Percentiles rank a stretch among this genome's conserved stretches.
These are phyloP conservation scores for Nomada goodeniana DNA, from an alignment of 2,888 invertebrate genomes.

Conservation along the genomic window DNA sequence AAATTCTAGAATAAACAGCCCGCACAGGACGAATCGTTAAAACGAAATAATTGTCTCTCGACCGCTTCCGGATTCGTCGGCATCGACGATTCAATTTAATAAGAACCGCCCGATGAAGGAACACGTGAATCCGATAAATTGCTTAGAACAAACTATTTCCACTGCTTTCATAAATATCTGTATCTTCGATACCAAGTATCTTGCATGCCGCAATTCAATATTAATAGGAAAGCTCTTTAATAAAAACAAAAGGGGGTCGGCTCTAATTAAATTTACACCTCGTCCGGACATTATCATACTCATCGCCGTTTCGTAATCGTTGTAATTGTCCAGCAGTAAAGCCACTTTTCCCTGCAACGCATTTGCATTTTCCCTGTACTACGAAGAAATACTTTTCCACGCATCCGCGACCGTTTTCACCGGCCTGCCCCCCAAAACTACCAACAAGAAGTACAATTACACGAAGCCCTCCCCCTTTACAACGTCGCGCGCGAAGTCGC, in stretches of 20 bases:
- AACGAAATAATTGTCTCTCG: no score
- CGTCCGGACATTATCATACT: not conserved
- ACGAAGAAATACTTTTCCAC: not conserved
- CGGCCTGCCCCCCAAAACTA: no score
- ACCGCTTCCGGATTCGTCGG: no score
- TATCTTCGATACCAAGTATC: not conserved
- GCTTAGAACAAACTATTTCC: no score
- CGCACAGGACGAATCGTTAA: no score
- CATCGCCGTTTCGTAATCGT: no score
- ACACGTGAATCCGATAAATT: no score
- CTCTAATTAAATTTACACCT: not conserved
- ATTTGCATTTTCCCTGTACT: not conserved
- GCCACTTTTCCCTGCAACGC: no score
- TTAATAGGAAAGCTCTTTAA: not conserved
- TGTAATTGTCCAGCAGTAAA: no score
- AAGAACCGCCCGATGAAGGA: slow-evolving; percentile 7
- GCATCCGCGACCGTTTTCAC: not conserved
- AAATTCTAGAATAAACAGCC: slow-evolving; percentile 16
- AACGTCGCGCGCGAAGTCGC: not conserved
- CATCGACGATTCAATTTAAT: not conserved
- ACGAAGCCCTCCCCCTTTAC: no score
- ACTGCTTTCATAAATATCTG: not conserved
- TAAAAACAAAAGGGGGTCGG: not conserved
- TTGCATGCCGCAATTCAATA: not conserved
- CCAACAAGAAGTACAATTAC: not conserved